A percentile compares a stretch with the other conserved stretches of the same genome.
Conservation (phyloP, 2,888 invertebrate species). For the Sminthurinus aureus region DNA sequence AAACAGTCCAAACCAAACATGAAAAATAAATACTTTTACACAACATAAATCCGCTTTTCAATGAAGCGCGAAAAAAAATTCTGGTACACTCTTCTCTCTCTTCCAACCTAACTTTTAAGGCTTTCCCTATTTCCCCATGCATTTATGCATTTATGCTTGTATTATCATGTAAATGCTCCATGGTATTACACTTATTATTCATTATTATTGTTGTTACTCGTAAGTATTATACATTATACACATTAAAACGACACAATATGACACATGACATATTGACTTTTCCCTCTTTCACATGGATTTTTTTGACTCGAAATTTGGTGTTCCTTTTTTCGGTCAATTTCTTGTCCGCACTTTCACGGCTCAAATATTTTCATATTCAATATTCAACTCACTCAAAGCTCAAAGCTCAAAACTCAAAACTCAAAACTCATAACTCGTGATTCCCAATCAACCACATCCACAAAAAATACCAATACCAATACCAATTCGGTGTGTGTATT, state of each 20-base stretch:
- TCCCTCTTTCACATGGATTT: neutral
- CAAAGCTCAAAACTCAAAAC: too few relatives aligned
- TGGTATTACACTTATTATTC: neutral
- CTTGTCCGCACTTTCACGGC: conserved; percentile 35
- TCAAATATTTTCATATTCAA: conserved; percentile 19
- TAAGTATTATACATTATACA: neutral
- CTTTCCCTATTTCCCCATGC: neutral
- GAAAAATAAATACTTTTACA: too few relatives aligned
- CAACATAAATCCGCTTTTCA: conserved; percentile 53
- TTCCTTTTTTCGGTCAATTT: conserved; percentile 33
- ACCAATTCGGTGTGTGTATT: neutral
- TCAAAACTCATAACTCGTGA: neutral
- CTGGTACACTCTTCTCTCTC: conserved; percentile 31
- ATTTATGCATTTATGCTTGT: neutral
- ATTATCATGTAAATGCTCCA: neutral
- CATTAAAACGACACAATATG: neutral
- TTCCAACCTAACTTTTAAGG: neutral
- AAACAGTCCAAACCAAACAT: too few relatives aligned
- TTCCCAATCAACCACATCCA: neutral
- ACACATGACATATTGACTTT: neutral
- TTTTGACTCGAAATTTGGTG: conserved; percentile 11
- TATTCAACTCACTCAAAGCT: neutral
- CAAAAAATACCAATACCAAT: neutral
- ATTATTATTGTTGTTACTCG: neutral
- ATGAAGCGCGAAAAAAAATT: conserved; percentile 47